Evolutionary conservation across 2,888 invertebrate genomes (phyloP), one percentile per base, ranked within the genome.

Genomic region (Aphodius granarius): DNA sequence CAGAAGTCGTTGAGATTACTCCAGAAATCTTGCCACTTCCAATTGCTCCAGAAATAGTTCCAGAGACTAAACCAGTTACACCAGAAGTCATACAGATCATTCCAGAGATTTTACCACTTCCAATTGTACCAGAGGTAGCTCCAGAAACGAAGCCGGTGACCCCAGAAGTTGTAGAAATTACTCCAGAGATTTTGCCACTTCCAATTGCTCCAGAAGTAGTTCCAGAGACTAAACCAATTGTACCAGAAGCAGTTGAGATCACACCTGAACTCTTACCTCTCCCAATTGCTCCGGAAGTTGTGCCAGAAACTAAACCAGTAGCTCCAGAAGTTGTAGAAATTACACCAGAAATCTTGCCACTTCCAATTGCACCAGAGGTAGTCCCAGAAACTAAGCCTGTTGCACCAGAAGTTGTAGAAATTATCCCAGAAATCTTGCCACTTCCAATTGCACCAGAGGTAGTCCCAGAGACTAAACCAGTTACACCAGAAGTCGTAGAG

Each of bases 211-310:
- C 65, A 65, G 65, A 65, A 65, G 65, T 17, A 65, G n/a, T 17
- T 4, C 18, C 19, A 19, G 65, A 65, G 6, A 65, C 19, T 65
- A 65, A 65, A 5, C 65, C 65, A 65, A 65, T 65, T 5, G 65
- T 18, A 1, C 65, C 65, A 65, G 65, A 65, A 65, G 3, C n/a
- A 65, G 63, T 65, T 65, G n/a, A 65, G 6, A 65, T 65, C 16
- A 65, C 17, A 5, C 65, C 65, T 18, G 19, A 65, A 5, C 65
- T 19, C 2, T 19, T 65, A 3, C 65, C 65, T 18, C 65, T 65
- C 19, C 65, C 65, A 65, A 65, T 65, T 9, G 68, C 20, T 21
- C 68, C 68, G 21, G 68, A 68, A 20, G 68, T 21, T 20, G 68
- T n/a, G 22, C 68, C 68, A 68, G 68, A 68, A 18, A 19, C 68